Percentiles rank a stretch among this genome's conserved stretches.
These are phyloP conservation scores for Chaetops frenatus DNA, from an alignment of 2,113 vertebrate species.

Conservation along the genomic window DNA sequence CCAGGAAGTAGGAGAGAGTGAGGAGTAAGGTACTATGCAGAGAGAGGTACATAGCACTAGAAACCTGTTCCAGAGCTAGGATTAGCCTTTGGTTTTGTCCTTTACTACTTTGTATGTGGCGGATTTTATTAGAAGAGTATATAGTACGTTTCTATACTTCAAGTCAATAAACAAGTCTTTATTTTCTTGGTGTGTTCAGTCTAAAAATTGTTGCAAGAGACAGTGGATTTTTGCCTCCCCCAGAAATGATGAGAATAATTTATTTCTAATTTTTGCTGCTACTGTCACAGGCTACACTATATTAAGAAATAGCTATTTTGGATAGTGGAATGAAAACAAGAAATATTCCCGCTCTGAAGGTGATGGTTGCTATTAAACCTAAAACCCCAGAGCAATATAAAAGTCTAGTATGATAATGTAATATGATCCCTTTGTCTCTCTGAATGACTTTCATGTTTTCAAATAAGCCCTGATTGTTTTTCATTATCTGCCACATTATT, in stretches of 20 bases:
- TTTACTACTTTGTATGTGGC: not conserved
- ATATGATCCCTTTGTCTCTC: not conserved
- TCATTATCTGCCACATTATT: not conserved
- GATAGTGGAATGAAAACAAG: not conserved
- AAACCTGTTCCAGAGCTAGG: not conserved
- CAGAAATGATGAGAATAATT: not conserved
- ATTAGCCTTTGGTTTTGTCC: not conserved
- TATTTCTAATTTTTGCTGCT: slow-evolving; percentile 1
- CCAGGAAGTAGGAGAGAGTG: not conserved
- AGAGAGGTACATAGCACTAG: not conserved
- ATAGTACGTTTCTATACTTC: not conserved
- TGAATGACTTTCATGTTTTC: not conserved
- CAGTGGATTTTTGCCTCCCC: not conserved
- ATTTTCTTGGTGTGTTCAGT: not conserved
- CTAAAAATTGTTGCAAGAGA: not conserved
- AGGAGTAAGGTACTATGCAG: not conserved
- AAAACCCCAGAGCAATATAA: not conserved
- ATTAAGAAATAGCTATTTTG: slow-evolving; percentile 1
- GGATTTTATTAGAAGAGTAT: not conserved
- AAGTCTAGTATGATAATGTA: not conserved
- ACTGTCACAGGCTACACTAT: not conserved
- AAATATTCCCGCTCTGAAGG: not conserved
- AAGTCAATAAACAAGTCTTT: not conserved
- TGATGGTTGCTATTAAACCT: not conserved
- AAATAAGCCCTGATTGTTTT: not conserved